phyloP scores from a whole-genome alignment of 2,797 vertebrate genomes.

The Buphagus erythrorhynchus region DNA sequence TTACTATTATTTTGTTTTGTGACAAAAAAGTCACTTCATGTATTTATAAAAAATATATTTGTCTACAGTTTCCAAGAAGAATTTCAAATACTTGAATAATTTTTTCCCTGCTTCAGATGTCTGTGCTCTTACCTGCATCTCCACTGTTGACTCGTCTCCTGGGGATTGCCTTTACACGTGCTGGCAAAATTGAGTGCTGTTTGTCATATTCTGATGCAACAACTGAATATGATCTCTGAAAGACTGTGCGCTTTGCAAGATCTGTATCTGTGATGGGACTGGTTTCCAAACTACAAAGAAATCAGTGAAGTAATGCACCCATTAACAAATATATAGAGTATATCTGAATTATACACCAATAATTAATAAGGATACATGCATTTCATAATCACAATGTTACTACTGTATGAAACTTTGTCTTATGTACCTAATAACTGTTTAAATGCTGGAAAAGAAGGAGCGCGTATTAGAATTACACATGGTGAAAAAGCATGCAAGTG shows the following conservation, averaged over 20 bases:
- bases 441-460: constrained; percentile 2
- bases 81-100: background rate
- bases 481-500: constrained; percentile 28
- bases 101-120: background rate
- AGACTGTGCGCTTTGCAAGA: constrained; percentile 95
- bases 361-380: background rate
- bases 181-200: constrained; percentile 93
- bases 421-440: background rate
- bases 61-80: background rate
- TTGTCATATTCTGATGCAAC: constrained; percentile 99
- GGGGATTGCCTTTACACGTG: constrained; percentile 96
- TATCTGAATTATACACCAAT: background rate
- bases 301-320: background rate
- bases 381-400: background rate
- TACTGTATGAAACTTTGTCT: background rate
- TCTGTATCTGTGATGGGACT: constrained; percentile 98
- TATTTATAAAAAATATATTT: background rate
- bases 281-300: constrained; percentile 88
- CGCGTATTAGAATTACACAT: background rate
- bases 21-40: background rate
- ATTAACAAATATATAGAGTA: background rate
- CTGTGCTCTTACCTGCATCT: constrained; percentile 87
- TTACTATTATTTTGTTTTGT: background rate
- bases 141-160: constrained; percentile 97
- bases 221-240: constrained; percentile 97